phyloP scores from a whole-genome alignment of 2,113 vertebrate genomes.

The Chionodraco myersi region DNA sequence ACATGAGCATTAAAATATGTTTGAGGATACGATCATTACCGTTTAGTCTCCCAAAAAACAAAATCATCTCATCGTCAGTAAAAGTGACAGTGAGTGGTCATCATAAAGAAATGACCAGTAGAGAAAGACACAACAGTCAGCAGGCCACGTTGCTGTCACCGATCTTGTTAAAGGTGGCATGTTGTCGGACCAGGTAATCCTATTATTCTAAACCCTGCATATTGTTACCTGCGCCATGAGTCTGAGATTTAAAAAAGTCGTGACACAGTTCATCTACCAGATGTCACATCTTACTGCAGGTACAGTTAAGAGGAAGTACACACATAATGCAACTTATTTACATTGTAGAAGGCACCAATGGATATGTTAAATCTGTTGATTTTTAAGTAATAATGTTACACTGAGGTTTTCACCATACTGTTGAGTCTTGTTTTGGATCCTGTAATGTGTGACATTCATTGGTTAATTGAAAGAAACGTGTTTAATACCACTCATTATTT shows the following conservation, averaged over 20 bases:
- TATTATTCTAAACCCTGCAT: constrained; percentile 42
- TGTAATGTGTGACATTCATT: background rate
- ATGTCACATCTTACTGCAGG: constrained; percentile 4
- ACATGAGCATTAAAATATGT: constrained; percentile 14
- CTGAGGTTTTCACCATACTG: background rate
- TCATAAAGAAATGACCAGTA: background rate
- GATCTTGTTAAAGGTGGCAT: constrained; percentile 41
- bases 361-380: background rate
- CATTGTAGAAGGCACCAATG: background rate
- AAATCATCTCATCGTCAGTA: background rate
- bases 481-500: background rate
- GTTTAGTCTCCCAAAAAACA: background rate
- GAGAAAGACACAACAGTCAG: background rate
- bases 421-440: background rate
- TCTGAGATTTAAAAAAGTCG: constrained; percentile 48
- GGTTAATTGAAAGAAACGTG: background rate
- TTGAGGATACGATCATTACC: background rate
- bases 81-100: background rate
- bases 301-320: background rate
- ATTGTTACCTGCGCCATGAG: constrained; percentile 54
- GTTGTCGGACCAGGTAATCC: constrained; percentile 46
- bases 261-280: constrained; percentile 36
- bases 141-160: background rate
- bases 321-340: background rate
- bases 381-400: background rate